These are phyloP conservation scores for Brenthis daphne DNA, from an alignment of 2,888 invertebrate species.

Conservation along the genomic window DNA sequence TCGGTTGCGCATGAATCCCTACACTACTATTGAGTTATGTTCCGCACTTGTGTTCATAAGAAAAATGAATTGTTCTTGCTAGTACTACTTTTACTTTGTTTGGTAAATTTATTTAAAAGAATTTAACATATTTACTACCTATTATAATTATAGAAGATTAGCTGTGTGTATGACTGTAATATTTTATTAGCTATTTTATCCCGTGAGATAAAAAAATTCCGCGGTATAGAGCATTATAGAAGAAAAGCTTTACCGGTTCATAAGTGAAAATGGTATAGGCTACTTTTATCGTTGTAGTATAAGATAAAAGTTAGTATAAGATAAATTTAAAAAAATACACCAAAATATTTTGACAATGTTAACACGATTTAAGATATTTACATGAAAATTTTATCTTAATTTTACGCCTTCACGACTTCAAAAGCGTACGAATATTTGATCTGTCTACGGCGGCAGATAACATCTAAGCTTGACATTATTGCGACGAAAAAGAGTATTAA, in stretches of 20 bases:
- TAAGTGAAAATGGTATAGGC: too few species aligned
- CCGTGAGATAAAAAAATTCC: too few species aligned
- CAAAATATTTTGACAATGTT: slow-evolving; percentile 23
- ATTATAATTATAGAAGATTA: too few species aligned
- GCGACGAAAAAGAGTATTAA: slow-evolving; percentile 53
- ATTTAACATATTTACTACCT: too few species aligned
- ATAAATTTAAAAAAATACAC: neutral
- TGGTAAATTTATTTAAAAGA: neutral
- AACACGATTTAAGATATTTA: slow-evolving; percentile 29
- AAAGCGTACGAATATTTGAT: slow-evolving; percentile 68
- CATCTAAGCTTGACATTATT: slow-evolving; percentile 70
- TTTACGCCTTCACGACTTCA: slow-evolving; percentile 64
- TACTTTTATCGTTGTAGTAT: too few species aligned
- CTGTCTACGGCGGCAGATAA: slow-evolving; percentile 65
- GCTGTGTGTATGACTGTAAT: too few species aligned
- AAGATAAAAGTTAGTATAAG: neutral
- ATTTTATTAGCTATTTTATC: too few species aligned
- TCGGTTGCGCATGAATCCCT: slow-evolving; percentile 68
- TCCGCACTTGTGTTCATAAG: slow-evolving; percentile 58
- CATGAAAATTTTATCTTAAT: slow-evolving; percentile 63
- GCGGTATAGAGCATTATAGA: too few species aligned
- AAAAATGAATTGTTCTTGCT: slow-evolving; percentile 49
- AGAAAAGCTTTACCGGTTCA: too few species aligned
- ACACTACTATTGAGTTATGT: slow-evolving; percentile 72
- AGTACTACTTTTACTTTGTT: slow-evolving; percentile 42